Conservation (phyloP, 1,140 invertebrate genomes). For the silkworm (Bombyx mori) region DNA sequence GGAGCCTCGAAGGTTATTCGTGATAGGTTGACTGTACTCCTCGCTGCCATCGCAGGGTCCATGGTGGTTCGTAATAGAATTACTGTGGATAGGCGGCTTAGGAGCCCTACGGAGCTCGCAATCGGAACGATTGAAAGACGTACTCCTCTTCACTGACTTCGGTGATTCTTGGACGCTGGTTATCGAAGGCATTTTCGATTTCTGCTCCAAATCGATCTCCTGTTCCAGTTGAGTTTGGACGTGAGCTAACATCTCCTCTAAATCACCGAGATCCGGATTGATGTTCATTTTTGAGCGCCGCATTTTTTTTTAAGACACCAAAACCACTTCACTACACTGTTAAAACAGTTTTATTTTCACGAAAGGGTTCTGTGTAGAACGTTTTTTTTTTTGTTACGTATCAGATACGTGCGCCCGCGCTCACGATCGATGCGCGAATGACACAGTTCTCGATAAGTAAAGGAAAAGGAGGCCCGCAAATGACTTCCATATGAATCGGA, state of each 20-base stretch:
- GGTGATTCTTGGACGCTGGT: constrained; percentile 53
- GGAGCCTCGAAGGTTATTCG: constrained; percentile 30
- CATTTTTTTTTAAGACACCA: constrained; percentile 28
- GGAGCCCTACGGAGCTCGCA: constrained; percentile 34
- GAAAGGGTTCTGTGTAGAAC: neutral
- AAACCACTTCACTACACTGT: neutral
- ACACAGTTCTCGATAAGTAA: constrained; percentile 21
- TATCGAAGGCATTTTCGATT: constrained; percentile 47
- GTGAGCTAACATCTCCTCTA: constrained; percentile 65
- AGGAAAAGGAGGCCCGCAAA: no score
- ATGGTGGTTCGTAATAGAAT: neutral
- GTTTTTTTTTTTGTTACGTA: no score
- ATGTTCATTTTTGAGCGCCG: constrained; percentile 48
- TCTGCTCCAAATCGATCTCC: constrained; percentile 57
- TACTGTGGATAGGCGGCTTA: constrained; percentile 17
- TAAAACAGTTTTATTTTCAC: neutral
- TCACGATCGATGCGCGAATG: constrained; percentile 26
- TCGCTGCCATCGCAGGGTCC: constrained; percentile 12
- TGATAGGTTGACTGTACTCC: constrained; percentile 27
- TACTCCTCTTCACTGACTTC: constrained; percentile 36
- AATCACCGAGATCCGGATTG: constrained; percentile 58
- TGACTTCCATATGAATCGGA: no score
- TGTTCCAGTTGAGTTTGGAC: constrained; percentile 63
- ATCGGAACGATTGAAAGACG: constrained; percentile 33
- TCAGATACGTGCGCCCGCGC: constrained; percentile 22